Evolutionary conservation across 1,140 invertebrate species (phyloP).

Genomic region (Chrysoperla carnea): DNA sequence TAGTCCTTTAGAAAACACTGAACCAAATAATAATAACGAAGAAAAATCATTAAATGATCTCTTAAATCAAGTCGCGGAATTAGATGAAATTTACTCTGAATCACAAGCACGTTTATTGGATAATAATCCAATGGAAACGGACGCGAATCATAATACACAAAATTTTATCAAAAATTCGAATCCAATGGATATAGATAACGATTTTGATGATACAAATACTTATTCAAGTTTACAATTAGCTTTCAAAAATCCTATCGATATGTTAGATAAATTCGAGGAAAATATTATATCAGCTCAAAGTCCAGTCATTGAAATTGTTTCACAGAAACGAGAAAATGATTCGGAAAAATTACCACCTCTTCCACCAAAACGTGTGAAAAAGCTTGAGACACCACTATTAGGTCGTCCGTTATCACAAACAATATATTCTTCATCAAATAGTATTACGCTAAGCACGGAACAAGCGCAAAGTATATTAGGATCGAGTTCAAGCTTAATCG

Average conservation of each 20-base stretch:
- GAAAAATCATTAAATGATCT: slow-evolving; percentile 46
- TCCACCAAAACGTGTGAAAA: slow-evolving; percentile 58
- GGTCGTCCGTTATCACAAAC: slow-evolving; percentile 5
- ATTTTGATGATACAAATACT: slow-evolving; percentile 52
- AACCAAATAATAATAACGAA: slow-evolving; percentile 15
- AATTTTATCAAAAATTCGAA: slow-evolving; percentile 8
- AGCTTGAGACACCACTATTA: slow-evolving; percentile 23
- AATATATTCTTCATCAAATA: not conserved
- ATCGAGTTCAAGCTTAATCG: slow-evolving; percentile 6
- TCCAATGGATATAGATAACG: slow-evolving; percentile 34
- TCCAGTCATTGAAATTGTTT: slow-evolving; percentile 27
- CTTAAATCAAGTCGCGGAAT: slow-evolving; percentile 48
- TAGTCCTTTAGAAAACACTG: slow-evolving; percentile 14
- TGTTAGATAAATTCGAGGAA: slow-evolving; percentile 37
- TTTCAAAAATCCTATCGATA: slow-evolving; percentile 62
- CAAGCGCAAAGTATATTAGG: slow-evolving; percentile 6
- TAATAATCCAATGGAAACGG: slow-evolving; percentile 16
- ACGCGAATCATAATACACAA: slow-evolving; percentile 12
- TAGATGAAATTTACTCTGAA: slow-evolving; percentile 60
- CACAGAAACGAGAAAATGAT: slow-evolving; percentile 29
- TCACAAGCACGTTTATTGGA: slow-evolving; percentile 31
- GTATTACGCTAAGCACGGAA: slow-evolving; percentile 7
- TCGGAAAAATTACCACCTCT: slow-evolving; percentile 51
- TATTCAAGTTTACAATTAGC: slow-evolving; percentile 71
- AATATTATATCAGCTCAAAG: slow-evolving; percentile 19